Percentiles rank a stretch among this genome's conserved stretches.
phyloP scores from a whole-genome alignment of 2,113 vertebrate genomes.

The Oreotragus oreotragus region DNA sequence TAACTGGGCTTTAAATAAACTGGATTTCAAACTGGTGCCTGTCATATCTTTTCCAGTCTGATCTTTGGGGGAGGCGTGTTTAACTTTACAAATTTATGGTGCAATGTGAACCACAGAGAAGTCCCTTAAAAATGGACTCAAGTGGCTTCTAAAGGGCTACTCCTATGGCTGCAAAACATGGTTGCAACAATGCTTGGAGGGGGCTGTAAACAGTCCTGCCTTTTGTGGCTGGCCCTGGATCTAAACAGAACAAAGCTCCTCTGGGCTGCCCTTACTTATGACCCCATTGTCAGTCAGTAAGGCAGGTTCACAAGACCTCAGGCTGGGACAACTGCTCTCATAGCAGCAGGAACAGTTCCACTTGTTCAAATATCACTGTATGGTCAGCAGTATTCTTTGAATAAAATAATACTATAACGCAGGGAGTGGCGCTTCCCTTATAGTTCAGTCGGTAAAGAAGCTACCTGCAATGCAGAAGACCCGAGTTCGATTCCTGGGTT shows the following conservation, averaged over 20 bases:
- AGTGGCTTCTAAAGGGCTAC: not conserved
- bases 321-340: not conserved
- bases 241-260: not conserved
- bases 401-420: not conserved
- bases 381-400: not conserved
- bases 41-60: not conserved
- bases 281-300: accelerated
- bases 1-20: not conserved
- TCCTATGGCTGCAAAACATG: not conserved
- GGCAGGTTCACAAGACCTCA: accelerated
- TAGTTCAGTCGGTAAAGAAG: not conserved
- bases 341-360: not conserved
- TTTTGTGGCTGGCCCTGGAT: not conserved
- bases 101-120: not conserved
- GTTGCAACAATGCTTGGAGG: not conserved
- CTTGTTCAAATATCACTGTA: not conserved
- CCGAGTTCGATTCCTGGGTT: not conserved
- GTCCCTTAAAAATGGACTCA: not conserved
- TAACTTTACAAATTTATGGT: not conserved
- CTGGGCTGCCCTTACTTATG: not conserved
- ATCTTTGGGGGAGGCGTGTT: not conserved
- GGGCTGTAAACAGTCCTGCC: not conserved
- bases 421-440: not conserved
- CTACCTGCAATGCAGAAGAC: not conserved
- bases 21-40: not conserved